Evolutionary conservation across 1,140 invertebrate genomes (phyloP), one percentile per base, ranked within the genome.

Genomic region (Drosophila quadrilineata): DNA sequence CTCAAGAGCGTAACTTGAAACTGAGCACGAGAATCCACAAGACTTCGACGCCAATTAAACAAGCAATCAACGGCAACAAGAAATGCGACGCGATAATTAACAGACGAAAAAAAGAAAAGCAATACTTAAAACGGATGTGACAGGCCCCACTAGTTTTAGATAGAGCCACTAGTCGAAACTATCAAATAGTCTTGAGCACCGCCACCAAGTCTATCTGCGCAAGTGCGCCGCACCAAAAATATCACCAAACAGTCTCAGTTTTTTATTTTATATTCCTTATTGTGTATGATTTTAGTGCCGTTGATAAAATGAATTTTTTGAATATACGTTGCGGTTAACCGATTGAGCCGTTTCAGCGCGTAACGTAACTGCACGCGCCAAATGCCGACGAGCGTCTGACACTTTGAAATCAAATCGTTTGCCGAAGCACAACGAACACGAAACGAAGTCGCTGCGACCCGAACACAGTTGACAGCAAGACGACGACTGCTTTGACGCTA

Each of bases 331-430:
- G 28, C 38, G 31, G 14, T 35, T 41, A n/a, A n/a, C n/a, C 19
- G 26, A 31, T 16, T 40, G n/a, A 12, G 4, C 40, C 9, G 36
- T 24, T 43, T 28, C 33, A 10, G 38, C 59, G 73, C 64, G 68
- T 16, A 65, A 56, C 69, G 29, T 57, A 67, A 80, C 77, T 84
- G 71, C 80, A 79, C 80, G 71, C 79, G 75, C 74, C 79, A 77
- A 85, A 75, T 62, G 74, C 79, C 71, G 71, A 79, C 80, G 63
- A 85, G 79, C 79, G 79, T 85, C 80, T 85, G 79, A 86, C 36
- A 66, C 53, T 46, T 68, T 68, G 56, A 66, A 43, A 46, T 40
- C 19, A 48, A 49, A 49, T 10, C 35, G 36, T 43, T 49, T 43
- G 46, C 38, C 35, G 26, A 24, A 46, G 24, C 17, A 14, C 28